Conservation (phyloP, 1,140 invertebrate genomes). For the Drosophila tani region DNA sequence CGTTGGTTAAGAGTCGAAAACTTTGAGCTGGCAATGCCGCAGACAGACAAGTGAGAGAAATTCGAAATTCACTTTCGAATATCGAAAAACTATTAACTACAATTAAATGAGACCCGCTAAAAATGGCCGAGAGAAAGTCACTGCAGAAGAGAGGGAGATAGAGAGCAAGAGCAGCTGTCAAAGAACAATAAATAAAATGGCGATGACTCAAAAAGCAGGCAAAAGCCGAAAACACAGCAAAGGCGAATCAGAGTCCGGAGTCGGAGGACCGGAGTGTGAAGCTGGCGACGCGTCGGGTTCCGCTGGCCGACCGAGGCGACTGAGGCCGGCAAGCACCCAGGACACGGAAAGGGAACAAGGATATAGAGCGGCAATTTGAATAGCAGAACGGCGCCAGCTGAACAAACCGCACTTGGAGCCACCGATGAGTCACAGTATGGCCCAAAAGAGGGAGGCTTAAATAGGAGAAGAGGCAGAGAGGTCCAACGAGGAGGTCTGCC, state of each 20-base stretch:
- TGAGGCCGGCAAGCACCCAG: not conserved
- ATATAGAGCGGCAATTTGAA: constrained; percentile 75
- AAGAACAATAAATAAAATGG: constrained; percentile 63
- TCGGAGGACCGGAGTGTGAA: constrained; percentile 47
- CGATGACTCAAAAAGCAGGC: constrained; percentile 68
- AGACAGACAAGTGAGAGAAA: constrained; percentile 7
- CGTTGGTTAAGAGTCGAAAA: not conserved
- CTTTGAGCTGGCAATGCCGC: constrained; percentile 28
- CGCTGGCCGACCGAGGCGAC: not conserved
- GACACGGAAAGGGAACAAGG: constrained; percentile 51
- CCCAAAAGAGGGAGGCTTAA: constrained; percentile 22
- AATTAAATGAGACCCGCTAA: constrained; percentile 57
- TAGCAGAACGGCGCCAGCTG: constrained; percentile 73
- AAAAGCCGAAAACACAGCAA: constrained; percentile 36
- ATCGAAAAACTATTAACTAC: constrained; percentile 71
- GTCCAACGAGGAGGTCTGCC: constrained; percentile 18
- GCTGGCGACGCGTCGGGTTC: constrained; percentile 63
- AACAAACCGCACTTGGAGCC: constrained; percentile 59
- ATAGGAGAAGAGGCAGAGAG: constrained; percentile 4
- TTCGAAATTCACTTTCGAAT: constrained; percentile 53
- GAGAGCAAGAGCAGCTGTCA: constrained; percentile 27
- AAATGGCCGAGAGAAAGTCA: constrained; percentile 16
- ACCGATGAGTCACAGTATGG: constrained; percentile 47
- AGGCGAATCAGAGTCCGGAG: constrained; percentile 14
- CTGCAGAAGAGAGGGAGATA: not conserved